These are phyloP conservation scores for Garra rufa DNA, from an alignment of 2,113 vertebrate genomes.

Conservation along the genomic window DNA sequence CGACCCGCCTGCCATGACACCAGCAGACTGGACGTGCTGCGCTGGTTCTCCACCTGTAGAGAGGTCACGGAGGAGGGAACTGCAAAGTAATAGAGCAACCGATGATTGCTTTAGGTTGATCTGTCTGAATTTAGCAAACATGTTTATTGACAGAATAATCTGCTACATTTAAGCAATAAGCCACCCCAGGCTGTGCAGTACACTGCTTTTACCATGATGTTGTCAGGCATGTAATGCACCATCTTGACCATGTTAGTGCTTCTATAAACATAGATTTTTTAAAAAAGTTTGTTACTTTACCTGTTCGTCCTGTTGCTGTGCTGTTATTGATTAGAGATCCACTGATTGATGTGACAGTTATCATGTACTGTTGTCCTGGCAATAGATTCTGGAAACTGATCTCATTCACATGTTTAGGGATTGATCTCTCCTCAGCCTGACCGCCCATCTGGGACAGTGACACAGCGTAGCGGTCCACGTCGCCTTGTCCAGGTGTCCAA, in stretches of 20 bases:
- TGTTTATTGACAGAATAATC: too few relatives aligned
- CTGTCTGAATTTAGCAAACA: not conserved
- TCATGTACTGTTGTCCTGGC: slow-evolving; percentile 85
- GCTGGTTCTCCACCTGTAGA: slow-evolving; percentile 76
- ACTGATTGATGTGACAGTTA: slow-evolving; percentile 84
- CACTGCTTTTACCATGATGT: not conserved
- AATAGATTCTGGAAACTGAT: slow-evolving; percentile 83
- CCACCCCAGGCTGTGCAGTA: not conserved
- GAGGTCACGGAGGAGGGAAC: slow-evolving; percentile 77
- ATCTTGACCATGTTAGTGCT: not conserved
- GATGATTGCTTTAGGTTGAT: not conserved
- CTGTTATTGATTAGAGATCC: slow-evolving; percentile 85
- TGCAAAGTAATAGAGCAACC: slow-evolving; percentile 38
- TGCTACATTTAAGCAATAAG: too few relatives aligned
- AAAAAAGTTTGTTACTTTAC: slow-evolving; percentile 76
- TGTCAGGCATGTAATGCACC: not conserved
- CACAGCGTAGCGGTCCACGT: slow-evolving; percentile 88
- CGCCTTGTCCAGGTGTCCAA: slow-evolving; percentile 90
- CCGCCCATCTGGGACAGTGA: slow-evolving; percentile 74
- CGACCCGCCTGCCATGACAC: slow-evolving; percentile 85
- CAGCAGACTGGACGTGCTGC: slow-evolving; percentile 81
- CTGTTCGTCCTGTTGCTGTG: slow-evolving; percentile 80
- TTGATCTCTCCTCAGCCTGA: slow-evolving; percentile 73
- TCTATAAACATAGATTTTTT: too few relatives aligned
- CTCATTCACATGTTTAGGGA: slow-evolving; percentile 83